Evolutionary conservation across 2,888 invertebrate genomes (phyloP).

Genomic region (Lasioglossum oenotherae): DNA sequence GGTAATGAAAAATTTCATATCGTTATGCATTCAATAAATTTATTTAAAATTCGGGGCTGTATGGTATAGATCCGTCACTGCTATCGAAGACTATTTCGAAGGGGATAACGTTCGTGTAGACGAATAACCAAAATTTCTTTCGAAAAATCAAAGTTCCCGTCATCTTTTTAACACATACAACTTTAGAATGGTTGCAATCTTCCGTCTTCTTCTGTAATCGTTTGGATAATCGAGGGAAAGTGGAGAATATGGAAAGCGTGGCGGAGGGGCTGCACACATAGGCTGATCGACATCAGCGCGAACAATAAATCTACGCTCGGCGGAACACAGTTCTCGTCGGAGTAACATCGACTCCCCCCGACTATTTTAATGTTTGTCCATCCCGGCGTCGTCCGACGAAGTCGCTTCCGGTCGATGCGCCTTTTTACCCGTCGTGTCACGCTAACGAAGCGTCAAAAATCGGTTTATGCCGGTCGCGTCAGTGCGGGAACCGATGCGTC

Average conservation of each 20-base stretch:
- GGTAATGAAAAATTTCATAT: too few relatives aligned
- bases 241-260: background rate
- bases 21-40: too few relatives aligned
- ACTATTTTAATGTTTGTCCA: slow-evolving; percentile 49
- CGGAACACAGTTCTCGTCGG: slow-evolving; percentile 8
- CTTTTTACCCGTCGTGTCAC: slow-evolving; percentile 33
- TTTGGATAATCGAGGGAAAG: background rate
- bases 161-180: too few relatives aligned
- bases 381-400: slow-evolving; percentile 13
- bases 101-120: too few relatives aligned
- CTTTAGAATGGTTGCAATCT: too few relatives aligned
- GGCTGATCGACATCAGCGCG: background rate
- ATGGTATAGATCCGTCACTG: too few relatives aligned
- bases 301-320: background rate
- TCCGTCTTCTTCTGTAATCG: too few relatives aligned
- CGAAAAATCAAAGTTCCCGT: too few relatives aligned
- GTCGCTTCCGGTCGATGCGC: slow-evolving; percentile 52
- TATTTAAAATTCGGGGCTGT: too few relatives aligned
- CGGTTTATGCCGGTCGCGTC: slow-evolving; percentile 49
- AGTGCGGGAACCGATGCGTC: slow-evolving; percentile 31
- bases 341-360: slow-evolving; percentile 12
- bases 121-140: too few relatives aligned
- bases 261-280: background rate
- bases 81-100: too few relatives aligned
- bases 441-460: slow-evolving; percentile 62